Evolutionary conservation across 2,113 vertebrate genomes (phyloP), one percentile per base, ranked within the genome.

Genomic region (Bos indicus): DNA sequence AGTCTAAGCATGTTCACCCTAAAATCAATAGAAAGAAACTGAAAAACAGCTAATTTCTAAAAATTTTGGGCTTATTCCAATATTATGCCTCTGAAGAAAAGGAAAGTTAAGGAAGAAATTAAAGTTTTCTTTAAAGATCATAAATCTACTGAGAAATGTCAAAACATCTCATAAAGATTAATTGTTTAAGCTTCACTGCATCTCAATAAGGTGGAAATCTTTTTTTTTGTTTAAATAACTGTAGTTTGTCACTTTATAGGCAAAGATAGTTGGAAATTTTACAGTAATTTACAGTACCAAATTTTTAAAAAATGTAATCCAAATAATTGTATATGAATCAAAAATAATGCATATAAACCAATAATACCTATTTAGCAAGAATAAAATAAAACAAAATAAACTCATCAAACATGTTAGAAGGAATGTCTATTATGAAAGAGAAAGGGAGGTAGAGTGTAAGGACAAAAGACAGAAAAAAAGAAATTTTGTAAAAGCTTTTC

Each of bases 151-250:
- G 21, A 92, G 94, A 95, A 52, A 11, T 78, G 19, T 96, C 77
- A 95, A 95, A 94, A 59, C 25, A 40, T 36, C 51, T 77, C 71
- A 90, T 62, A 40, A 96, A 91, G 93, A 95, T 64, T 91, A 95
- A 96, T 71, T 89, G 43, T 91, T 97, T 90, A 94, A 84, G 57
- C 26, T 64, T 88, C 71, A 87, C 9, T 77, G 25, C 0, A 93
- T 21, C 23, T 92, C 56, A 83, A 16, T 86, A 82, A 95, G 13
- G 43, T 80, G 11, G 60, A 88, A 90, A 83, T 91, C 2, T 71
- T 81, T 52, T 40, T 40, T 92, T 74, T 52, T n/a, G 46, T 81
- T 94, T 93, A 94, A 96, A 85, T 91, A 85, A 26, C 25, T 78
- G 23, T 2, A 81, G 5, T 59, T 67, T 94, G n/a, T 97, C 64